These are phyloP conservation scores for Pyrrhosoma nymphula DNA, from an alignment of 2,888 invertebrate species.

Conservation along the genomic window DNA sequence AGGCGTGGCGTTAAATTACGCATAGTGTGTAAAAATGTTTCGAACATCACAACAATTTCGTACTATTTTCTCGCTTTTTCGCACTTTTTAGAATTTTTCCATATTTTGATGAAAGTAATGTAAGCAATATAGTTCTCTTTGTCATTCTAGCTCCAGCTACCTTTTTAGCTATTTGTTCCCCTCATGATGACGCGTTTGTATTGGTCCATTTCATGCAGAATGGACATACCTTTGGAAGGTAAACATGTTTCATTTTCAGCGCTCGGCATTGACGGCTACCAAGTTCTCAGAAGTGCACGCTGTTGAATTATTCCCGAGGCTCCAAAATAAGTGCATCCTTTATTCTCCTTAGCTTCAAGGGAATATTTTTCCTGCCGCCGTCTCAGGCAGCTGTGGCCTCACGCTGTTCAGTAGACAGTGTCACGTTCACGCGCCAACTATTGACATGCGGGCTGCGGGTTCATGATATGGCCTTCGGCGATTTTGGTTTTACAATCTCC, in stretches of 20 bases:
- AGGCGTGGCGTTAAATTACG: too few relatives aligned
- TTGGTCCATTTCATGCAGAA: too few relatives aligned
- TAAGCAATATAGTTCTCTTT: too few relatives aligned
- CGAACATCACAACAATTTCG: too few relatives aligned
- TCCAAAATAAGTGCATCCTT: background rate
- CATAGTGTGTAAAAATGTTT: too few relatives aligned
- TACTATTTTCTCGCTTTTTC: too few relatives aligned
- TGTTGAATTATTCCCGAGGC: background rate
- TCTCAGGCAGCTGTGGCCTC: background rate
- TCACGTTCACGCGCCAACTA: background rate
- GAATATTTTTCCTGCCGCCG: background rate
- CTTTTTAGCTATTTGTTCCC: too few relatives aligned
- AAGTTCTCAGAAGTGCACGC: background rate
- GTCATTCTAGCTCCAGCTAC: too few relatives aligned
- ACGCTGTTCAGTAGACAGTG: background rate
- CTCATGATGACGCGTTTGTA: too few relatives aligned
- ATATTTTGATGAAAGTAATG: too few relatives aligned
- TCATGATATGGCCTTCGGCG: slow-evolving; percentile 19
- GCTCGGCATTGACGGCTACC: background rate
- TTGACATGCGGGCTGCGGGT: slow-evolving; percentile 36
- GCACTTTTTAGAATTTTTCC: too few relatives aligned
- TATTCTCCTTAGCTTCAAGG: background rate
- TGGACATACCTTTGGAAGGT: background rate
- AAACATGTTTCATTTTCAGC: background rate
- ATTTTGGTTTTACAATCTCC: slow-evolving; percentile 9